Evolutionary conservation across 2,113 vertebrate species (phyloP).

Genomic region (Python bivittatus): DNA sequence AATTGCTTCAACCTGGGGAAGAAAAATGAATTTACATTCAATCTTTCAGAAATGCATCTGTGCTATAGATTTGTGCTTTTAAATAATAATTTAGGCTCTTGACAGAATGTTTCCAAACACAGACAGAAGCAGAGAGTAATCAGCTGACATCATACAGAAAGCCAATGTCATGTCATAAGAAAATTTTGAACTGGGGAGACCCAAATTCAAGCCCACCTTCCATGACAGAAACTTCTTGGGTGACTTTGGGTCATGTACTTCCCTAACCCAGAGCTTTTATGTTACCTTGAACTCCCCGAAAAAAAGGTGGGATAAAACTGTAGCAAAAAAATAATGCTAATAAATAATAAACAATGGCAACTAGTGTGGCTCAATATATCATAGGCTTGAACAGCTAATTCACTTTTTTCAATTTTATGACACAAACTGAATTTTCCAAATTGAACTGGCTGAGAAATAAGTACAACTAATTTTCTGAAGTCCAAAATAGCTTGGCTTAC

Average conservation of each 20-base stretch:
- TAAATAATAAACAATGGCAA: not conserved
- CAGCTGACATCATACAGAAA: not conserved
- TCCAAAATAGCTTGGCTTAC: not conserved
- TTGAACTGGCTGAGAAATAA: not conserved
- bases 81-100: not conserved
- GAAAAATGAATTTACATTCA: not conserved
- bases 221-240: not conserved
- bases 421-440: not conserved
- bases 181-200: not conserved
- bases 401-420: not conserved
- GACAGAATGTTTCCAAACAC: not conserved
- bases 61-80: not conserved
- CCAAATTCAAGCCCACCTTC: not conserved
- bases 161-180: not conserved
- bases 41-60: not conserved
- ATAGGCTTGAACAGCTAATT: not conserved
- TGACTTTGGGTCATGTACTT: not conserved
- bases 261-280: not conserved
- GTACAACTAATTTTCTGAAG: not conserved
- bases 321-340: not conserved
- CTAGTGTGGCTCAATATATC: not conserved
- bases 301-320: not conserved
- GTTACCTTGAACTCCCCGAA: not conserved
- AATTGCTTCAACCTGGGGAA: slow-evolving; percentile 91
- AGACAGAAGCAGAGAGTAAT: not conserved